Evolutionary conservation across 2,113 vertebrate species (phyloP).

Genomic region (Burhinus bistriatus): DNA sequence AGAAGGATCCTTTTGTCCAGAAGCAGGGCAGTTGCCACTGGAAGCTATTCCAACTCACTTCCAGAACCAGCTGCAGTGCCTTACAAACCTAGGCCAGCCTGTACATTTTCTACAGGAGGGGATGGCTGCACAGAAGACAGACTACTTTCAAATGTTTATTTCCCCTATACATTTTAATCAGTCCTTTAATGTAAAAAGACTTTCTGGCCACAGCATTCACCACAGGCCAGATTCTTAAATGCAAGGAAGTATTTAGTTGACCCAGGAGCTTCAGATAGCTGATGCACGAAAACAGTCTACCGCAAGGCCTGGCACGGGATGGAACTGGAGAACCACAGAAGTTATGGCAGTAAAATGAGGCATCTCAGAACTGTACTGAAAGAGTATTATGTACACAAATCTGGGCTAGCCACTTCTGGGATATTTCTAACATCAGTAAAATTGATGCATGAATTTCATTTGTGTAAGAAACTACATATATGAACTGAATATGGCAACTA

Average conservation of each 20-base stretch:
- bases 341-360: not conserved
- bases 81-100: not conserved
- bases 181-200: not conserved
- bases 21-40: slow-evolving; percentile 30
- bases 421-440: not conserved
- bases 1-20: slow-evolving; percentile 40
- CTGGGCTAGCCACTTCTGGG: not conserved
- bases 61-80: slow-evolving; percentile 16
- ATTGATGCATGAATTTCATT: not conserved
- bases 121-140: not conserved
- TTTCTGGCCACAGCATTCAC: not conserved
- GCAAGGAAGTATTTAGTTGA: not conserved
- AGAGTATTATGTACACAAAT: not conserved
- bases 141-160: not conserved
- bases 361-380: not conserved
- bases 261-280: not conserved
- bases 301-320: accelerated
- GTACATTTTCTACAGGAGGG: not conserved
- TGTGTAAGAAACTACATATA: not conserved
- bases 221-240: not conserved
- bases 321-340: not conserved
- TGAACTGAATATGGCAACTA: not conserved
- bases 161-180: not conserved
- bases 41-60: slow-evolving; percentile 4
- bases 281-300: not conserved